Evolutionary conservation across 2,113 vertebrate species (phyloP).

Genomic region (Seriola dumerili): DNA sequence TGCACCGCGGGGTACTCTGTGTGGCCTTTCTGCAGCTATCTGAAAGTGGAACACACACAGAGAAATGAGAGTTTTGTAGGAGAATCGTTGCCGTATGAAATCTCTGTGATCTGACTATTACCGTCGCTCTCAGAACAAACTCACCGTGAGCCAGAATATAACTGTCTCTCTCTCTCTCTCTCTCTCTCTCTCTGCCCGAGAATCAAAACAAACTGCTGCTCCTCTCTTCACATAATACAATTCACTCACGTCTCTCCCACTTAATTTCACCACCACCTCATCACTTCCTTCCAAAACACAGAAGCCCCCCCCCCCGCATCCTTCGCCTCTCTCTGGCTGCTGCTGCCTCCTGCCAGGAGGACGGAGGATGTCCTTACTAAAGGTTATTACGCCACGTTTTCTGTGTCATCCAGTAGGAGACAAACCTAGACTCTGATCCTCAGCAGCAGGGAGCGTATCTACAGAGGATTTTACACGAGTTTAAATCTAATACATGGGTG

Average conservation of each 20-base stretch:
- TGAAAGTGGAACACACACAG: conserved; percentile 38
- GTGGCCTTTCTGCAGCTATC: conserved; percentile 48
- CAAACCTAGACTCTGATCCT: conserved; percentile 36
- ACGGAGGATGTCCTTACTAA: conserved; percentile 29
- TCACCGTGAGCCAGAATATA: conserved; percentile 13
- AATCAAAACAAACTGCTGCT: conserved; percentile 49
- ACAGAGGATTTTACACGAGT: conserved; percentile 14
- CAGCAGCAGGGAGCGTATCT: conserved; percentile 37
- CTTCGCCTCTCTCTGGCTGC: neutral
- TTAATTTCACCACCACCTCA: conserved; percentile 45
- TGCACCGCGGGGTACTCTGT: conserved; percentile 14
- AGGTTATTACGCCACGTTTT: conserved; percentile 43
- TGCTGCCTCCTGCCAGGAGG: conserved; percentile 6
- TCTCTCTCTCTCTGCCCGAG: conserved; percentile 25
- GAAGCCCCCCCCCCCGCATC: too few species aligned
- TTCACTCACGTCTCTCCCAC: conserved; percentile 42
- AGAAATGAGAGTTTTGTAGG: conserved; percentile 1
- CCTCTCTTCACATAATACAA: conserved; percentile 34
- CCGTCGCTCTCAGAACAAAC: conserved; percentile 31
- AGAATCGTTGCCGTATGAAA: conserved; percentile 27
- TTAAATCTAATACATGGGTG: neutral
- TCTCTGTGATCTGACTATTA: conserved; percentile 47
- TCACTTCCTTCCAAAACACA: conserved; percentile 18
- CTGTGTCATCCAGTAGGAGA: conserved; percentile 14
- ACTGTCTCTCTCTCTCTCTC: neutral